Evolutionary conservation across 1,140 invertebrate genomes (phyloP), one percentile per base, ranked within the genome.

Genomic region (Venturia canescens): DNA sequence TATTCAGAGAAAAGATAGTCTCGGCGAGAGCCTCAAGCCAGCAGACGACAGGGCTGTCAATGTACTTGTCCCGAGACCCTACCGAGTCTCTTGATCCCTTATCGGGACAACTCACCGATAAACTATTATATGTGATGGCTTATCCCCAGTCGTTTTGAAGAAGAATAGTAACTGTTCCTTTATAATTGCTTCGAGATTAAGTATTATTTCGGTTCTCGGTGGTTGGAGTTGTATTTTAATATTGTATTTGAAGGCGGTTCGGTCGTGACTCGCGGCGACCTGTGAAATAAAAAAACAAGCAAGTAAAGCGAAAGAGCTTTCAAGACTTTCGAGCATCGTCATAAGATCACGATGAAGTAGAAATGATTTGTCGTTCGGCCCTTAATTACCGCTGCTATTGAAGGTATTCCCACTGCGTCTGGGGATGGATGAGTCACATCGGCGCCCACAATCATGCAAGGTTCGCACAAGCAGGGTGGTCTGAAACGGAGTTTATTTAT

Each of bases 391-490:
- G 97, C 97, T n/a, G 97, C 97, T 34, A 98, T 95, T 67, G 97
- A 98, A 0, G 97, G 97, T 23, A 95, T 94, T 31, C 86, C 81
- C 0, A 57, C 84, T 23, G 93, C 93, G 86, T 96, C 95, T 0
- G 95, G 95, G 0, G 95, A 94, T 0, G 97, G 96, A 93, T 98
- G 97, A 0, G 96, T 97, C 0, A 98, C 97, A 91, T 98, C 97
- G 26, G 97, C 97, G 0, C 97, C 97, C 44, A 98, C 92, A 18
- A 96, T 93, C 92, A 98, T 96, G 0, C 92, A 89, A 3, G 93
- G 92, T 31, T 26, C 70, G 0, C 82, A 31, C 11, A 94, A 82
- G 83, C 83, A 93, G 57, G 6, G 1, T 57, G 90, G 89, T 48
- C 88, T 89, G 23, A 26, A 82, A 77, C 91, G 84, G 88, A 78